Percentiles rank a stretch among this genome's conserved stretches.
Evolutionary conservation across 2,113 vertebrate species (phyloP).

Genomic region (cattle (Bos taurus)): ARS-UCD2.0 NC_037337.1:1962501-1963000

Average conservation of each 20-base stretch:
- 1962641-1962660: background rate
- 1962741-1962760: background rate
- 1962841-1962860: background rate
- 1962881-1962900: background rate
- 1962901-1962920: background rate
- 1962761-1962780: accelerated
- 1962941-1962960: background rate
- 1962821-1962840: background rate
- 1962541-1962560: background rate
- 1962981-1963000: background rate
- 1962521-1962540: background rate
- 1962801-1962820: background rate
- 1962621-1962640: background rate
- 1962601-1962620: background rate
- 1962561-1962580: background rate
- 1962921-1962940: background rate
- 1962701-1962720: background rate
- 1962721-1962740: background rate
- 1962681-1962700: background rate
- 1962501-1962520: background rate
- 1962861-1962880: background rate
- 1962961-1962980: background rate
- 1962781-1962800: accelerated
- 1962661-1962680: background rate
- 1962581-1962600: background rate